phyloP scores from a whole-genome alignment of 2,113 vertebrate species.

The Saguinus imperator region DNA sequence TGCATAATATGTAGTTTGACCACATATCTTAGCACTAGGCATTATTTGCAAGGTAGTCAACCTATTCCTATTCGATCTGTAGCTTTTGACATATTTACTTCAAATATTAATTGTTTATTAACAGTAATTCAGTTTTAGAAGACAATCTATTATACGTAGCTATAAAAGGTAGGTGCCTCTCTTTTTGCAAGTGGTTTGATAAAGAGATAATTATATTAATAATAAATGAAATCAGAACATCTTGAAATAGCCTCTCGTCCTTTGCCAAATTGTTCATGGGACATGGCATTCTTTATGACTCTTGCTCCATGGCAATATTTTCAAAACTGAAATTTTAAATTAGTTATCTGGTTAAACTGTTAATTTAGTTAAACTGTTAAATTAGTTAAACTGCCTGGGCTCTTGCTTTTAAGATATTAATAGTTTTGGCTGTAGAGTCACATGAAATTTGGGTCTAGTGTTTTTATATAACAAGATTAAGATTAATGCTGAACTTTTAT shows the following conservation, averaged over 20 bases:
- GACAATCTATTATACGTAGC: background rate
- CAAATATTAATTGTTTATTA: background rate
- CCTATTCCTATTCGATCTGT: background rate
- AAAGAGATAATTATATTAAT: background rate
- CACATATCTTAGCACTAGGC: background rate
- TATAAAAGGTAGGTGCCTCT: background rate
- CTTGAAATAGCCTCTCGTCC: background rate
- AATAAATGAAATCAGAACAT: background rate
- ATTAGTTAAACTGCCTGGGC: background rate
- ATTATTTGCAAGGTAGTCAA: background rate
- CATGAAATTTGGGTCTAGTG: background rate
- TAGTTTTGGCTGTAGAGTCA: background rate
- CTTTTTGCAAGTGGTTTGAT: background rate
- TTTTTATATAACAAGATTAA: conserved; percentile 29
- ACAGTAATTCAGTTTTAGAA: conserved; percentile 1
- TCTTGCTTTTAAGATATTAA: conserved; percentile 28
- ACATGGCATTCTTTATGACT: background rate
- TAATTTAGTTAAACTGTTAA: no score
- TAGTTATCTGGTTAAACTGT: background rate
- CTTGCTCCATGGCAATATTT: conserved; percentile 19
- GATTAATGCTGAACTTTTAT: conserved; percentile 9
- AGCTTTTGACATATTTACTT: conserved; percentile 22
- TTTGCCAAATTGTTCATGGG: background rate
- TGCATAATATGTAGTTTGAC: background rate
- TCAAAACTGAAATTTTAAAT: conserved; percentile 42